Conservation (phyloP, 2,888 invertebrate species). For the Danaus chrysippus region DNA sequence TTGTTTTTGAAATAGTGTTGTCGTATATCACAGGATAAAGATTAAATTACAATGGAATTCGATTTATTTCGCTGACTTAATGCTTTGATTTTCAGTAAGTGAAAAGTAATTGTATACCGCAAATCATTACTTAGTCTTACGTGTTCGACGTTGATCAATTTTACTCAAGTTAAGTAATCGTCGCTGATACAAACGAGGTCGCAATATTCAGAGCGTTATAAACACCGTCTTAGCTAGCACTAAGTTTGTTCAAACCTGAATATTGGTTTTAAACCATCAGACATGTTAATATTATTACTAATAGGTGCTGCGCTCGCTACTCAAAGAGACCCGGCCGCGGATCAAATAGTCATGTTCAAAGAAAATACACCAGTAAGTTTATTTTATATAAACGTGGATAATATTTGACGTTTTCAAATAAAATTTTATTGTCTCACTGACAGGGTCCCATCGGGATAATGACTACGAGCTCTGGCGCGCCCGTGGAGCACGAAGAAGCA, state of each 20-base stretch:
- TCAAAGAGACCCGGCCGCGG: slow-evolving; percentile 42
- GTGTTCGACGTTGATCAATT: slow-evolving; percentile 30
- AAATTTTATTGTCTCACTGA: slow-evolving; percentile 32
- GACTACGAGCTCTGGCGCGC: slow-evolving; percentile 88
- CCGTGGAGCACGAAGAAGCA: slow-evolving; percentile 85
- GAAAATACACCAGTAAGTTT: slow-evolving; percentile 45
- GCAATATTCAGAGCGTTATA: slow-evolving; percentile 33
- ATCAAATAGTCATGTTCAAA: slow-evolving; percentile 52
- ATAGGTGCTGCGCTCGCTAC: slow-evolving; percentile 33
- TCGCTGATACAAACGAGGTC: slow-evolving; percentile 34
- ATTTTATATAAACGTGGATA: slow-evolving; percentile 4
- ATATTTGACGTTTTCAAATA: not conserved
- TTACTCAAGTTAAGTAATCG: slow-evolving; percentile 30
- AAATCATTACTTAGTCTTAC: slow-evolving; percentile 22
- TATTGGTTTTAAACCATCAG: slow-evolving; percentile 15
- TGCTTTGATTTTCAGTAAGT: slow-evolving; percentile 14
- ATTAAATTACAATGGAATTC: not conserved
- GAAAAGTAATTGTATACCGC: slow-evolving; percentile 23
- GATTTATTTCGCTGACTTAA: not conserved
- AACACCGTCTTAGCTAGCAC: slow-evolving; percentile 25
- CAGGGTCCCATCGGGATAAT: slow-evolving; percentile 77
- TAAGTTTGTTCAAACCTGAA: slow-evolving; percentile 24
- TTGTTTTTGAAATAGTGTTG: too few relatives aligned
- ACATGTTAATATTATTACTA: slow-evolving; percentile 29
- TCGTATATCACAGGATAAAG: too few relatives aligned